These are phyloP conservation scores for Drosophila nigritarsus DNA, from an alignment of 2,888 invertebrate species.

Conservation along the genomic window DNA sequence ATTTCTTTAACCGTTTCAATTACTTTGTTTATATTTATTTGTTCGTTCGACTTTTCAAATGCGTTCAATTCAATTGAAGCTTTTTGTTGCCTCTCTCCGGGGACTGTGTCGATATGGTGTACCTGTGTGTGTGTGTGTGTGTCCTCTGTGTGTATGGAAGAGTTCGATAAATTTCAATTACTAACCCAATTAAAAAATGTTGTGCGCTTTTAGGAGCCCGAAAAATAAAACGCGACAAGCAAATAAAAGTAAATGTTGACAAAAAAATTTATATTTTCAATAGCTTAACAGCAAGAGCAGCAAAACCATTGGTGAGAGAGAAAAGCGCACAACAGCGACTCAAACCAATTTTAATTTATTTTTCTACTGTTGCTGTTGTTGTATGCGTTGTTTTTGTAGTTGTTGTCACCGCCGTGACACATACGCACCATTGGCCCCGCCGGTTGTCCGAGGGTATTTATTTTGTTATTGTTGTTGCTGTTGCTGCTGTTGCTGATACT, in stretches of 20 bases:
- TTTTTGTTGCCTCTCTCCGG: slow-evolving; percentile 48
- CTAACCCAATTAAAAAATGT: slow-evolving; percentile 83
- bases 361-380: slow-evolving; percentile 39
- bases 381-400: slow-evolving; percentile 24
- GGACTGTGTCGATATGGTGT: slow-evolving; percentile 35
- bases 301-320: slow-evolving; percentile 25
- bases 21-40: slow-evolving; percentile 27
- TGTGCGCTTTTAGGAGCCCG: slow-evolving; percentile 75
- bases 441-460: slow-evolving; percentile 56
- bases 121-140: slow-evolving; percentile 32
- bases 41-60: slow-evolving; percentile 38
- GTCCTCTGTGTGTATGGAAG: slow-evolving; percentile 51
- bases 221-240: slow-evolving; percentile 52
- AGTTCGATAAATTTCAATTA: slow-evolving; percentile 83
- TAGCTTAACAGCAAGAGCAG: slow-evolving; percentile 58
- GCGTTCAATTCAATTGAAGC: slow-evolving; percentile 58
- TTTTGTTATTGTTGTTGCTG: slow-evolving; percentile 28
- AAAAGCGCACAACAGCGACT: slow-evolving; percentile 40
- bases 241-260: slow-evolving; percentile 46
- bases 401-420: slow-evolving; percentile 65
- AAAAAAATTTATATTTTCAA: slow-evolving; percentile 55
- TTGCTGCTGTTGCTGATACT: slow-evolving; percentile 21
- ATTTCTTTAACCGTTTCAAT: slow-evolving; percentile 21
- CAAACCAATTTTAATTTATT: slow-evolving; percentile 72
- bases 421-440: slow-evolving; percentile 75